These are phyloP conservation scores for Perizoma flavofasciatum DNA, from an alignment of 2,888 invertebrate species.

Conservation along the genomic window DNA sequence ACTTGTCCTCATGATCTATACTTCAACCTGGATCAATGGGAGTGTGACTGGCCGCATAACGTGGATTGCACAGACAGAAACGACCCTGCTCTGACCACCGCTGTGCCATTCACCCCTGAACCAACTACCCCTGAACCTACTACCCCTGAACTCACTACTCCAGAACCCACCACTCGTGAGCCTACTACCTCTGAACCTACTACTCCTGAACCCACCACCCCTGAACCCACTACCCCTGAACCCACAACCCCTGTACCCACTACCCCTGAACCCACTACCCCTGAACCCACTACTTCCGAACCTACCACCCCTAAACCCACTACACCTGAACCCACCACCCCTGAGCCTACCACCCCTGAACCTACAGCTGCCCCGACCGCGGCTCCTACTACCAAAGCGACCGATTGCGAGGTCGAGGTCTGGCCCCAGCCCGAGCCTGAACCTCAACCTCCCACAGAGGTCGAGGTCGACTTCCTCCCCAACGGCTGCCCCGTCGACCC, in stretches of 20 bases:
- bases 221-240: constrained; percentile 6
- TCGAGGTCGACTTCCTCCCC: constrained; percentile 49
- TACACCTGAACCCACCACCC: constrained; percentile 10
- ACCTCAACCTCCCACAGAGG: constrained; percentile 23
- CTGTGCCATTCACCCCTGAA: constrained; percentile 18
- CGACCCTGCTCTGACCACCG: constrained; percentile 45
- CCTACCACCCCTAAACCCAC: constrained; percentile 12
- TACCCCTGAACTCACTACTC: constrained; percentile 15
- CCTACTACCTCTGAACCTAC: constrained; percentile 21
- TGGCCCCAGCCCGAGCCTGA: constrained; percentile 26
- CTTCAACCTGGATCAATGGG: constrained; percentile 79
- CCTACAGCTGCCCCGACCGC: constrained; percentile 30
- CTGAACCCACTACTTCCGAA: constrained; percentile 32
- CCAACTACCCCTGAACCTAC: constrained; percentile 25
- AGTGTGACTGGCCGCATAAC: constrained; percentile 85
- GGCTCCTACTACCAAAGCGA: constrained; percentile 26
- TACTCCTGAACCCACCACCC: constrained; percentile 5
- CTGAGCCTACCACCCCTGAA: constrained; percentile 9
- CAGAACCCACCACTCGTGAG: constrained; percentile 35
- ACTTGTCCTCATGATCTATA: constrained; percentile 81
- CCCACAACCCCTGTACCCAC: constrained; percentile 10
- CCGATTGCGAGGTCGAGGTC: constrained; percentile 28
- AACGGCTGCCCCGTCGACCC: constrained; percentile 70
- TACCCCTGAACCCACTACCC: constrained; percentile 23
- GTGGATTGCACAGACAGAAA: constrained; percentile 82